Evolutionary conservation across 2,113 vertebrate genomes (phyloP).

Genomic region (Esox niger): DNA sequence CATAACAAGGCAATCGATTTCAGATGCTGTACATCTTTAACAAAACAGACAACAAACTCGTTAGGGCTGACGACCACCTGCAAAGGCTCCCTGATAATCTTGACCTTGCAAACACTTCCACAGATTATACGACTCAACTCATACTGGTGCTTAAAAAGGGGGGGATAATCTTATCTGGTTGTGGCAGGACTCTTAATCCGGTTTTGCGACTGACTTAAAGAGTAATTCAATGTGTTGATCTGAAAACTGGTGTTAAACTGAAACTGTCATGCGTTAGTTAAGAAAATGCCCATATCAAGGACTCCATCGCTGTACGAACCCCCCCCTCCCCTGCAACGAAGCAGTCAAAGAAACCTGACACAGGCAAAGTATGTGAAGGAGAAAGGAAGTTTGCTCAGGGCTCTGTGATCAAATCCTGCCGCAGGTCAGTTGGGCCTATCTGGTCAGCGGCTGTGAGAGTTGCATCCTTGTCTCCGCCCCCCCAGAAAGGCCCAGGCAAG

Average conservation of each 20-base stretch:
- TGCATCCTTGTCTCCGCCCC: too few relatives aligned
- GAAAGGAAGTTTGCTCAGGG: too few relatives aligned
- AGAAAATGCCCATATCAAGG: neutral
- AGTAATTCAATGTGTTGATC: neutral
- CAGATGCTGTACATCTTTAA: conserved; percentile 25
- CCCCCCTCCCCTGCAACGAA: too few relatives aligned
- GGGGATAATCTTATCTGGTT: neutral
- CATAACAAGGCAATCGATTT: conserved; percentile 14
- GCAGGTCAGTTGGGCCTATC: too few relatives aligned
- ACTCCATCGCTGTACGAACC: too few relatives aligned
- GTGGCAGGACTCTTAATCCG: neutral
- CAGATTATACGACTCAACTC: conserved; percentile 16
- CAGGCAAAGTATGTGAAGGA: too few relatives aligned
- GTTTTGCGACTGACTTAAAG: conserved; percentile 8
- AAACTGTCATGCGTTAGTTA: neutral
- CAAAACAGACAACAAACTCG: neutral
- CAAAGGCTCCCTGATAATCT: conserved; percentile 14
- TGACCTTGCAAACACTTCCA: conserved; percentile 29
- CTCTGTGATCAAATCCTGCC: too few relatives aligned
- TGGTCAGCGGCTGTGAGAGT: neutral
- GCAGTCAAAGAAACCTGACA: too few relatives aligned
- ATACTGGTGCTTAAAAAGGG: neutral
- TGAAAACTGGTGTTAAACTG: neutral
- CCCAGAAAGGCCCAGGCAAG: too few relatives aligned
- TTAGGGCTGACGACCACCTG: conserved; percentile 10